These are phyloP conservation scores for Palloptera scutellata DNA, from an alignment of 2,888 invertebrate genomes.

Conservation along the genomic window DNA sequence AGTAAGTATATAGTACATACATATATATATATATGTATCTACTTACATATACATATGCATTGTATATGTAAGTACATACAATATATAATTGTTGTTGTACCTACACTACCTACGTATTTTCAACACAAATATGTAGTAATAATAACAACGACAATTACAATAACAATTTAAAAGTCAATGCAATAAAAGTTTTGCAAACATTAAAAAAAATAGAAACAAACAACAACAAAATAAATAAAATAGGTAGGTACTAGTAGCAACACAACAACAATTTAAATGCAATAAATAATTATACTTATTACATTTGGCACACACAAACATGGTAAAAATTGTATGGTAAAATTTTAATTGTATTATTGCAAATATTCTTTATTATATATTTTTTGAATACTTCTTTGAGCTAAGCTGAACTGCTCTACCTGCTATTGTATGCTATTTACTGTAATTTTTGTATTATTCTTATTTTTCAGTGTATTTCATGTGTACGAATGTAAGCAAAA, in stretches of 20 bases:
- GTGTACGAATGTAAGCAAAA: no score
- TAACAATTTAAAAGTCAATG: slow-evolving; percentile 27
- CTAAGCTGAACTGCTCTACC: no score
- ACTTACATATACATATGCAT: neutral
- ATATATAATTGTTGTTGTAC: slow-evolving; percentile 34
- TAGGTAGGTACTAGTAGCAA: slow-evolving; percentile 27
- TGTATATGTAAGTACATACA: neutral
- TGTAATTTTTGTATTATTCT: no score
- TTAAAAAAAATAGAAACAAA: slow-evolving; percentile 21
- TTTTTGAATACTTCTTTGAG: no score
- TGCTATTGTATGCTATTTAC: no score
- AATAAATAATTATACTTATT: slow-evolving; percentile 51
- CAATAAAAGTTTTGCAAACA: slow-evolving; percentile 26
- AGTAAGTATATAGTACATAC: neutral
- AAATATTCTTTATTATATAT: no score
- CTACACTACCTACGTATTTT: no score
- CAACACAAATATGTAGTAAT: no score
- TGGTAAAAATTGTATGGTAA: slow-evolving; percentile 10
- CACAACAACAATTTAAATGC: slow-evolving; percentile 52
- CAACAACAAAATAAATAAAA: slow-evolving; percentile 33
- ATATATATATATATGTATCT: neutral
- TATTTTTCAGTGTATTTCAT: no score
- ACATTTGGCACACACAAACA: neutral
- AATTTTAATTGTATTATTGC: neutral
- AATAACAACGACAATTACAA: slow-evolving; percentile 31